phyloP scores from a whole-genome alignment of 2,888 invertebrate species.

The Rhabditoides inermis region DNA sequence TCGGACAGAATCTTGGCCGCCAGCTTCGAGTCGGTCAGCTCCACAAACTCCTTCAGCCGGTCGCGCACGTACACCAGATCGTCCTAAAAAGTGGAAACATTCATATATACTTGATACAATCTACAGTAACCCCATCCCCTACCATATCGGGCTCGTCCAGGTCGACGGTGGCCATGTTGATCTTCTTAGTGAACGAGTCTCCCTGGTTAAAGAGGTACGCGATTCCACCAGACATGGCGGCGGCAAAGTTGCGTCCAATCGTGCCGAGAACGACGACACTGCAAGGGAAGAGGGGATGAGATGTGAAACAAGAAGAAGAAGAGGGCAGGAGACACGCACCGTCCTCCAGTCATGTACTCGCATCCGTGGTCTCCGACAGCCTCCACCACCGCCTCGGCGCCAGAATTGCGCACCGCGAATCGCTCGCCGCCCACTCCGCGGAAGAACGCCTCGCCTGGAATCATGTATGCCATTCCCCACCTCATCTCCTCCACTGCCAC shows the following conservation, averaged over 20 bases:
- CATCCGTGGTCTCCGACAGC: conserved; percentile 98
- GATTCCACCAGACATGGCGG: conserved; percentile 95
- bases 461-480: background rate
- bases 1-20: conserved; percentile 71
- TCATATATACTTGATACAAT: no score
- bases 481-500: conserved; percentile 50
- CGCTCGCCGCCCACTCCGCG: conserved; percentile 92
- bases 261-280: conserved; percentile 77
- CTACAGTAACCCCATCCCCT: no score
- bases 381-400: conserved; percentile 87
- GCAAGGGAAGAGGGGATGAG: background rate
- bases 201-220: conserved; percentile 88
- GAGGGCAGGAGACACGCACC: background rate
- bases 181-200: conserved; percentile 56
- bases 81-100: background rate
- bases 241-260: conserved; percentile 95
- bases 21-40: conserved; percentile 75
- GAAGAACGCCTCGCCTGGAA: conserved; percentile 59
- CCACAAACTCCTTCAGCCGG: conserved; percentile 73
- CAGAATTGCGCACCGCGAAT: conserved; percentile 95
- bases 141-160: conserved; percentile 73
- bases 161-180: conserved; percentile 91
- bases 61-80: conserved; percentile 62
- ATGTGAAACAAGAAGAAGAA: background rate
- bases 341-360: conserved; percentile 91